Evolutionary conservation across 2,797 vertebrate genomes (phyloP).

Genomic region (Helicolenus hilgendorfi): DNA sequence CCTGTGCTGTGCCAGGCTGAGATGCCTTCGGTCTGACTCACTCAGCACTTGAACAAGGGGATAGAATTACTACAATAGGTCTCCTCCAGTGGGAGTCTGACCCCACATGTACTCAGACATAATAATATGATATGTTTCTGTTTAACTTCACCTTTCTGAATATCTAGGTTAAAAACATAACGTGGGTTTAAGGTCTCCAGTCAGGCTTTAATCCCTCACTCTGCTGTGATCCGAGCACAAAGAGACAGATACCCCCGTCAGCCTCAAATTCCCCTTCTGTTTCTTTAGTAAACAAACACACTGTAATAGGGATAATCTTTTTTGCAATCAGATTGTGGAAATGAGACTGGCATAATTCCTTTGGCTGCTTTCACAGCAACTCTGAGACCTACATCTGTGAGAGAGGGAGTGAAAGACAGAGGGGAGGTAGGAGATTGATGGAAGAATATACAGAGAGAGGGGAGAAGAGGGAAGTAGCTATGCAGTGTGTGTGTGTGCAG

Average conservation of each 20-base stretch:
- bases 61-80: constrained; percentile 67
- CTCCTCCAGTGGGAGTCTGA: constrained; percentile 50
- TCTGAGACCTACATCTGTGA: constrained; percentile 6
- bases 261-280: constrained; percentile 24
- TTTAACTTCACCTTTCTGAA: background rate
- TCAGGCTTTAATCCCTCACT: constrained; percentile 57
- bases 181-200: constrained; percentile 36
- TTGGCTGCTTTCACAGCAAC: constrained; percentile 2
- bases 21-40: constrained; percentile 86
- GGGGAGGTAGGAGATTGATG: constrained; percentile 5
- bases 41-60: constrained; percentile 71
- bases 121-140: background rate
- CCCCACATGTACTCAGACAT: background rate
- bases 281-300: constrained; percentile 66
- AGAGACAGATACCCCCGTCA: constrained; percentile 23
- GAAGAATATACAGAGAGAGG: background rate
- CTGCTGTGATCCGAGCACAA: constrained; percentile 43
- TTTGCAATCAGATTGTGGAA: constrained; percentile 50
- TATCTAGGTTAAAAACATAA: constrained; percentile 42
- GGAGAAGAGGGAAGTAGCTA: background rate
- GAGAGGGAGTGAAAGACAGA: background rate
- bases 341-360: constrained; percentile 36
- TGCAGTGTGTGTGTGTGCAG: background rate
- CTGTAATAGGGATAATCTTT: constrained; percentile 56
- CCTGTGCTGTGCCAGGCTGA: constrained; percentile 75